Base-by-base conservation (phyloP, 64 coral and sea anemone species). In the Montipora efflorescens region DNA sequence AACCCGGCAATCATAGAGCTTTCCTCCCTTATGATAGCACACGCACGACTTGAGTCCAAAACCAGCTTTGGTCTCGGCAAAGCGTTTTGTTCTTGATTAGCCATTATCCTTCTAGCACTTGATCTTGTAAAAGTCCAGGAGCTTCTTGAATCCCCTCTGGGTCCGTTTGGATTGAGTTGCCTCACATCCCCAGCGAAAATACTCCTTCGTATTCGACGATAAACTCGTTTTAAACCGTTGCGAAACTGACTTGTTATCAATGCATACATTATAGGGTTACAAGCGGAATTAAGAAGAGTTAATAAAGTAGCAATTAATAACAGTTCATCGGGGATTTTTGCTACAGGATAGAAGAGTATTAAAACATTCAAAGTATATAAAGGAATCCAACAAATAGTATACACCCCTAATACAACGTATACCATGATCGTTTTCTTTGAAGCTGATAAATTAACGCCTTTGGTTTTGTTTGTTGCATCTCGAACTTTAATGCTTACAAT, bases 181-280 rank as follows among this genome's bases (percentile, higher is more conserved):
- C 82, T 47, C 4, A 28, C 45, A 22, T 85, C 82, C 1, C 62
- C 82, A 7, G 82, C 44, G 18, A 85, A 85, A 70, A 85, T 71
- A 70, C 44, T 88, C 22, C 96, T 55, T 59, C 89, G 75, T 13
- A 91, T 55, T 12, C 89, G 78, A 18, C 69, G 81, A 66, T 95
- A 88, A 28, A 97, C 71, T 4, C 96, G 82, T 21, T 89, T 87
- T 12, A 97, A 49, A 13, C 96, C 96, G 5, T 76, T 87, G 10
- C 96, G 86, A 59, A 91, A 97, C 7, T 97, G 96, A 13, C 93
- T 97, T 15, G 96, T 97, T 16, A 97, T 97, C 21, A 97, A 72
- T 28, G 96, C 96, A 79, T 97, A 97, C 14, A 97, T 66, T 5
- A 97, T 45, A 8, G 96, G 96, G 61, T 97, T 97, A 22, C 90